phyloP scores from a whole-genome alignment of 1,140 invertebrate species.

The Microplitis demolitor region DNA sequence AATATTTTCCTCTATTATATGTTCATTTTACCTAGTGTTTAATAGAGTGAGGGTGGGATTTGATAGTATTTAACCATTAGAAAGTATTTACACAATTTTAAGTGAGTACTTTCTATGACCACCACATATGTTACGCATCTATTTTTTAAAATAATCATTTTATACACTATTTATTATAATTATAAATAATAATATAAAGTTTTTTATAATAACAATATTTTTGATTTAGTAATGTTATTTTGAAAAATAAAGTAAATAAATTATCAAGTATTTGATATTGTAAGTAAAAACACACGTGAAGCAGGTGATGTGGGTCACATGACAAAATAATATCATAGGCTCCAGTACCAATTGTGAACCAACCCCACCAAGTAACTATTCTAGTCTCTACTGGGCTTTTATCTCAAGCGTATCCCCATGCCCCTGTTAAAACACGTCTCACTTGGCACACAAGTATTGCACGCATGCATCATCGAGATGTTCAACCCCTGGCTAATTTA shows the following conservation, averaged over 20 bases:
- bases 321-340: constrained; percentile 50
- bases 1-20: constrained; percentile 21
- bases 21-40: background rate
- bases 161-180: too few relatives aligned
- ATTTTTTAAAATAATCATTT: too few relatives aligned
- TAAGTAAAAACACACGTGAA: constrained; percentile 41
- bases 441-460: constrained; percentile 58
- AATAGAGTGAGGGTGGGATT: constrained; percentile 1
- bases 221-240: background rate
- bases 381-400: background rate
- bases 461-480: constrained; percentile 30
- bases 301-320: constrained; percentile 57
- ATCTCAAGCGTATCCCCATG: background rate
- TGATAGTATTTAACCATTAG: constrained; percentile 51
- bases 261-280: constrained; percentile 25
- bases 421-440: constrained; percentile 48
- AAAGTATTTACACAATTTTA: constrained; percentile 51
- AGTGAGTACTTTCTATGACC: background rate
- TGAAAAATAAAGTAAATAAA: background rate
- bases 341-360: constrained; percentile 17
- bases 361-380: background rate
- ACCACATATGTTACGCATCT: background rate
- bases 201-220: background rate
- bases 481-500: constrained; percentile 53
- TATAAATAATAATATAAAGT: too few relatives aligned